Evolutionary conservation across 2,113 vertebrate species (phyloP).

Genomic region (Catharus bicknelli): DNA sequence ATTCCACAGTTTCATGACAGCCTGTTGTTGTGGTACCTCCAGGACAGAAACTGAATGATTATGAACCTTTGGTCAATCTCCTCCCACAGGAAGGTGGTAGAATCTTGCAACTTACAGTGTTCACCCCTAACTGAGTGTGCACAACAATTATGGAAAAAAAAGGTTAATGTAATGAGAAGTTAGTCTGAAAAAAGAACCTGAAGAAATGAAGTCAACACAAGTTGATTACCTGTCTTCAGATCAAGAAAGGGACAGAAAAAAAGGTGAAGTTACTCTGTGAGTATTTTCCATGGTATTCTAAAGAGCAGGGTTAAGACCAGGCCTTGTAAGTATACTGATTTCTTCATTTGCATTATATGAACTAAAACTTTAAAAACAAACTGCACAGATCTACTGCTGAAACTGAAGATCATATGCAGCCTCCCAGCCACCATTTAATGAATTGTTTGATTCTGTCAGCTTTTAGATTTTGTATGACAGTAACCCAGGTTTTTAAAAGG

Average conservation of each 20-base stretch:
- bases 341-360: neutral
- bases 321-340: neutral
- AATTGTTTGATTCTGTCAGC: neutral
- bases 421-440: neutral
- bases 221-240: neutral
- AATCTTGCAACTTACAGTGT: neutral
- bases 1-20: neutral
- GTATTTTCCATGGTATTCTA: neutral
- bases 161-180: neutral
- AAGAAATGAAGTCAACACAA: neutral
- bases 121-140: neutral
- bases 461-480: neutral
- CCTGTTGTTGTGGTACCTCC: neutral
- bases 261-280: rapidly evolving
- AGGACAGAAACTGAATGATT: neutral
- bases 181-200: neutral
- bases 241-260: neutral
- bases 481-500: neutral
- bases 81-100: neutral
- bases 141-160: neutral
- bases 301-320: neutral
- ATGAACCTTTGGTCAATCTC: neutral
- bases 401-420: neutral
- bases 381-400: neutral
- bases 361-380: neutral